Percentiles rank a stretch among this genome's conserved stretches.
These are phyloP conservation scores for Orthonevra nobilis DNA, from an alignment of 2,888 invertebrate species.

Conservation along the genomic window DNA sequence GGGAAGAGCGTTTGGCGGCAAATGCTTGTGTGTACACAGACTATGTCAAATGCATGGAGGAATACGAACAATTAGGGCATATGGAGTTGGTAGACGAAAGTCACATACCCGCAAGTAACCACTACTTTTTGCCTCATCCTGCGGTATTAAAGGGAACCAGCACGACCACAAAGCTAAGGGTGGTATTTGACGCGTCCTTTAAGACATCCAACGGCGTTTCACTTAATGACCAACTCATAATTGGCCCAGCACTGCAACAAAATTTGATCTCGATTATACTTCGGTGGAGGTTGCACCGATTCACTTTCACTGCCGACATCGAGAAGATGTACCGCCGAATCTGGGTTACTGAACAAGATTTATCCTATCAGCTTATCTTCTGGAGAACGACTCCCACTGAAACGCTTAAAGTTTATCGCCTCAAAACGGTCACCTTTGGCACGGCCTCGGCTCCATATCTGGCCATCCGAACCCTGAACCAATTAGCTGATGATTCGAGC, in stretches of 20 bases:
- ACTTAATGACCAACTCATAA: conserved; percentile 28
- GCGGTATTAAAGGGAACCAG: too few relatives aligned
- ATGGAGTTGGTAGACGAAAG: too few relatives aligned
- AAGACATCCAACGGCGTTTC: conserved; percentile 11
- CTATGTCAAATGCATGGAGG: too few relatives aligned
- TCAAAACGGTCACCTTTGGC: conserved; percentile 58
- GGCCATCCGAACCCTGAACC: conserved; percentile 7
- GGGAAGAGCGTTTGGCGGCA: too few relatives aligned
- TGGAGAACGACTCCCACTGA: neutral
- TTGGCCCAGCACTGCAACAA: conserved; percentile 21
- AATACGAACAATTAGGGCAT: too few relatives aligned
- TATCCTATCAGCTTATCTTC: neutral
- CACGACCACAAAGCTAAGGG: too few relatives aligned
- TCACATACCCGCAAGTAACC: too few relatives aligned
- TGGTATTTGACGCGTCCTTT: conserved; percentile 28
- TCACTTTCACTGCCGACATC: conserved; percentile 22
- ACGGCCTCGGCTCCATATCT: conserved; percentile 58
- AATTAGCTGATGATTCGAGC: conserved; percentile 56
- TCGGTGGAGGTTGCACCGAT: conserved; percentile 11
- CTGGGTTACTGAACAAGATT: neutral
- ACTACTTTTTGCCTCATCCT: too few relatives aligned
- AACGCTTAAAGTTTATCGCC: conserved; percentile 10
- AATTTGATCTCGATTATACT: conserved; percentile 24
- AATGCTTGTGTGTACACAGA: too few relatives aligned
- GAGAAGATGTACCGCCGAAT: conserved; percentile 17